Conservation (phyloP, 2,113 vertebrate genomes). For the Coptodon bakossiorum region DNA sequence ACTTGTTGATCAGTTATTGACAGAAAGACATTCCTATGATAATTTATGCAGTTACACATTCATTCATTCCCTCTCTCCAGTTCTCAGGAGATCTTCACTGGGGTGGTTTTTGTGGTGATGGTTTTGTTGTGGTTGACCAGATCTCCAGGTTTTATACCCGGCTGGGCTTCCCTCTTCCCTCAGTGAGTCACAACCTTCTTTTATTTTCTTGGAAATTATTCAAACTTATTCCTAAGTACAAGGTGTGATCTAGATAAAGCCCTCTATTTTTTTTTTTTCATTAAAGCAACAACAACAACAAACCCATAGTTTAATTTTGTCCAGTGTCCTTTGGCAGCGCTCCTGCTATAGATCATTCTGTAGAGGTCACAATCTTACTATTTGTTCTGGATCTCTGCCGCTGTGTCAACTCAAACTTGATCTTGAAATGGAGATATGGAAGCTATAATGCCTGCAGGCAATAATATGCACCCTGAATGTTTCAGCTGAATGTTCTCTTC, state of each 20-base stretch:
- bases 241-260: background rate
- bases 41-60: background rate
- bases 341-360: rapidly evolving
- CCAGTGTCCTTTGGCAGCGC: background rate
- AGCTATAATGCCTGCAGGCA: background rate
- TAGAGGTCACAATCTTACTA: background rate
- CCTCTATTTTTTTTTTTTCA: background rate
- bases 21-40: background rate
- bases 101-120: conserved; percentile 80
- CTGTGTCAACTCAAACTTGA: background rate
- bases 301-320: background rate
- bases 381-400: background rate
- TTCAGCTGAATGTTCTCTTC: background rate
- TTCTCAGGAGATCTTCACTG: conserved; percentile 82
- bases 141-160: conserved; percentile 85
- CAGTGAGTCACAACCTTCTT: conserved; percentile 68
- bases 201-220: background rate
- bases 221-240: background rate
- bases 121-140: conserved; percentile 85
- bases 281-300: background rate
- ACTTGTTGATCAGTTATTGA: background rate
- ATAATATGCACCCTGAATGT: background rate
- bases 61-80: conserved; percentile 47
- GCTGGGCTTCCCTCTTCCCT: conserved; percentile 83
- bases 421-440: background rate